Evolutionary conservation across 35 echinoderm and acorn worm genomes (phyloP).

Genomic region (Eucidaris tribuloides): DNA sequence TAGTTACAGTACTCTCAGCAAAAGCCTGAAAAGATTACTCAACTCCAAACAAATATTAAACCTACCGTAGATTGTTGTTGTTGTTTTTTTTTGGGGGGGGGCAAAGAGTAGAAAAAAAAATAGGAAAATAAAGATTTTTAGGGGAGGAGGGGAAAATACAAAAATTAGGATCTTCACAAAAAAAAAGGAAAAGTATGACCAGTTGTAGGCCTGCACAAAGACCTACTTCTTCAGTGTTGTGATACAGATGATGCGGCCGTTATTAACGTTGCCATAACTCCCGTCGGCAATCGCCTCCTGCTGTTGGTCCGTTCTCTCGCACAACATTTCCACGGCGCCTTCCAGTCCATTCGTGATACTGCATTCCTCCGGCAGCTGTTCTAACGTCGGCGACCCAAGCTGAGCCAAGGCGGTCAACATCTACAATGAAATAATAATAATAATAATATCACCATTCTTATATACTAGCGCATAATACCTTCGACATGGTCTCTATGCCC

Average conservation of each 20-base stretch:
- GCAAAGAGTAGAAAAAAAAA: too few relatives aligned
- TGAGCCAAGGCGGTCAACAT: constrained; percentile 32
- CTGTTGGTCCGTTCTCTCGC: constrained; percentile 57
- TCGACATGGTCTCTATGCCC: too few relatives aligned
- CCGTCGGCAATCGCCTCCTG: constrained; percentile 49
- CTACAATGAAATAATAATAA: background rate
- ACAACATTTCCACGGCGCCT: constrained; percentile 63
- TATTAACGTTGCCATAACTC: constrained; percentile 23
- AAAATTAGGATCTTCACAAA: too few relatives aligned
- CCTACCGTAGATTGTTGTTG: too few relatives aligned
- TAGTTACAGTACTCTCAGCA: too few relatives aligned
- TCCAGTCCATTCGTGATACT: constrained; percentile 78
- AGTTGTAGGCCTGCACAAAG: background rate
- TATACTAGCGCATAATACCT: background rate
- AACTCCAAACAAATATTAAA: too few relatives aligned
- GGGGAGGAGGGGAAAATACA: too few relatives aligned
- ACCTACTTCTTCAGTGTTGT: constrained; percentile 75
- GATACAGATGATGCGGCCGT: constrained; percentile 79
- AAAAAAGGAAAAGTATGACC: too few relatives aligned
- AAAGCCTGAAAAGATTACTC: too few relatives aligned
- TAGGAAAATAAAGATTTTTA: too few relatives aligned
- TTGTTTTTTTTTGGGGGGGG: too few relatives aligned
- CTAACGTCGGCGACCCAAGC: constrained; percentile 6
- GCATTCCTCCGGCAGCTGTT: background rate
- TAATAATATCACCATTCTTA: background rate